Base-by-base conservation (phyloP, 1,140 invertebrate genomes). In the Caenorhabditis tropicalis region DNA sequence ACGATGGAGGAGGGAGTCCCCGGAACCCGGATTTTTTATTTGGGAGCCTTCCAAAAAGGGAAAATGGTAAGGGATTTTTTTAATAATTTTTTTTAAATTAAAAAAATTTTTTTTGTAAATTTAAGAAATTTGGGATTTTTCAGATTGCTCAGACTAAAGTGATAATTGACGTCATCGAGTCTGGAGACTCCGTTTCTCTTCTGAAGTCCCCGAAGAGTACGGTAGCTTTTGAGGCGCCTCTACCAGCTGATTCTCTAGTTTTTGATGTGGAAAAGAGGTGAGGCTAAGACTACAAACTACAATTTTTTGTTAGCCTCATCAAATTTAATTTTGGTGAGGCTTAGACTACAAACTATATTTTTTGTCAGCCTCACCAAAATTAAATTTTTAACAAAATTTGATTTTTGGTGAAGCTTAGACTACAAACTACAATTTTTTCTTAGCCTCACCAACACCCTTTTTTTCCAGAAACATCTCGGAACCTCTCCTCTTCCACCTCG, bases 231-330 rank as follows among this genome's bases (percentile, higher is more conserved):
- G 21, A 19, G 21, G 6, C 36, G 0, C 10, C 29, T 10, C 43
- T 74, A 43, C 65, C 65, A 24, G 65, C 36, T 2, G 43, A 74
- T 74, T 24, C 65, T 4, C 43, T 36, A 36, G 36, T 74, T 21
- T 74, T 43, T 74, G 36, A 74, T 10, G 36, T 74, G 19, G n/a
- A 39, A 24, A 74, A 74, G 36, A 74, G 65, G 65, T 74, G 15
- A 12, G 65, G 6, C n/a, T 19, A 16, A 56, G 15, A 56, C 53
- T 56, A 56, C 53, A 56, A 56, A 56, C 53, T 56, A 56, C 53
- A 56, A 24, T 10, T n/a, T n/a, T n/a, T n/a, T n/a, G n/a, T n/a
- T n/a, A n/a, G 0, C 21, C 21, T 51, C 3, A 0, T n/a, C n/a
- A n/a, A n/a, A n/a, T n/a, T n/a, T n/a, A n/a, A n/a, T n/a, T n/a